Evolutionary conservation across 2,888 invertebrate species (phyloP).

Genomic region (Brenthis daphne): DNA sequence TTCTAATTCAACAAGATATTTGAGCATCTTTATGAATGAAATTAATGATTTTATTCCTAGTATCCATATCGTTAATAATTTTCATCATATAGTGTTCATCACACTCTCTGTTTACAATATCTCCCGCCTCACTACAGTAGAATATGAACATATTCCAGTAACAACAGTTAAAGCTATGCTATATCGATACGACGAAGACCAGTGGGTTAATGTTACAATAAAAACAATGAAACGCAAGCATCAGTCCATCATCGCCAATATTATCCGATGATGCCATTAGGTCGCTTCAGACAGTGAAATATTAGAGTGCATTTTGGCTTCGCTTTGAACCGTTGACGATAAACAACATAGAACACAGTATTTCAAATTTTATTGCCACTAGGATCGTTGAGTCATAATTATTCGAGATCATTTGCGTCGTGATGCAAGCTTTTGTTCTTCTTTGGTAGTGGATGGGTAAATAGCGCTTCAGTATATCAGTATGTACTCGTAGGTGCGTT

Average conservation of each 20-base stretch:
- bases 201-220: slow-evolving; percentile 1
- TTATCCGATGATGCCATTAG: slow-evolving; percentile 21
- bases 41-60: no score
- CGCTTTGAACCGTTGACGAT: slow-evolving; percentile 35
- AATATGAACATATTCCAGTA: no score
- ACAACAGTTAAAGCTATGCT: not conserved
- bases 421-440: slow-evolving; percentile 27
- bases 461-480: not conserved
- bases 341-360: slow-evolving; percentile 34
- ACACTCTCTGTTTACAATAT: no score
- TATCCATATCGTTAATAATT: no score
- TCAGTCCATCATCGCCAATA: slow-evolving; percentile 19
- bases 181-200: not conserved
- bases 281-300: slow-evolving; percentile 28
- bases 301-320: slow-evolving; percentile 34
- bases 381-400: slow-evolving; percentile 33
- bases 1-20: no score
- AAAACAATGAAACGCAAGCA: slow-evolving; percentile 13
- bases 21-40: no score
- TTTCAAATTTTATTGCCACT: slow-evolving; percentile 41
- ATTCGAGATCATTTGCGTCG: slow-evolving; percentile 26
- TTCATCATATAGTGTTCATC: no score
- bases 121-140: no score
- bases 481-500: not conserved
- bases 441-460: not conserved